Base-by-base conservation (phyloP, 2,113 vertebrate genomes). In the Syngnathus scovelli region DNA sequence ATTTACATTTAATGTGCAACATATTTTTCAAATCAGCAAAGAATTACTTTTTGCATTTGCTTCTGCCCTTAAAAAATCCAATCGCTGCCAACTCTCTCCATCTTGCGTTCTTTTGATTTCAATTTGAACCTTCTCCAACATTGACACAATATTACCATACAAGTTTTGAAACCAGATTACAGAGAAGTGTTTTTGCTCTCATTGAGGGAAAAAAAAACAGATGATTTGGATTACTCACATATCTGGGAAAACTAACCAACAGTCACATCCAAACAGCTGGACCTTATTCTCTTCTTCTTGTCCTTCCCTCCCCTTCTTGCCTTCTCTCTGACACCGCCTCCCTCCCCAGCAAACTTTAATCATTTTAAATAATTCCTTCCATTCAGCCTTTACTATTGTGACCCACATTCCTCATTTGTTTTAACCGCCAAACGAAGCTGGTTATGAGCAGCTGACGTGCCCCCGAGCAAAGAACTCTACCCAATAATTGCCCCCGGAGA, bases 161-260 rank as follows among this genome's bases (percentile, higher is more conserved):
- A 21, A 54, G 10, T 27, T 70, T 44, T 74, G 56, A 77, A 72
- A 64, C 6, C n/a, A 37, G 69, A 79, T 66, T 61, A 68, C 74
- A 72, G 72, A 68, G 23, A 13, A 10, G 75, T 43, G 49, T 76
- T 58, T 51, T 46, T 44, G 38, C 36, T 72, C 76, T 79, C 74
- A 66, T 55, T 64, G 74, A 80, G 77, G 79, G 79, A 71, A 68
- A 70, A 38, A n/a, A 46, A 48, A 66, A n/a, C 79, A 75, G 68
- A 81, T 83, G 83, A 84, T 78, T 76, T 18, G 23, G 44, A 81
- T 83, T 84, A 85, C 72, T 84, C 65, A 49, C 21, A 56, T 83
- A 56, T 77, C 76, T 76, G 83, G 81, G 76, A 81, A 81, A 83
- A 70, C 72, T 75, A 76, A 82, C 81, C 79, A 58, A 46, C 0